phyloP scores from a whole-genome alignment of 2,797 vertebrate species.

The Todus mexicanus region DNA sequence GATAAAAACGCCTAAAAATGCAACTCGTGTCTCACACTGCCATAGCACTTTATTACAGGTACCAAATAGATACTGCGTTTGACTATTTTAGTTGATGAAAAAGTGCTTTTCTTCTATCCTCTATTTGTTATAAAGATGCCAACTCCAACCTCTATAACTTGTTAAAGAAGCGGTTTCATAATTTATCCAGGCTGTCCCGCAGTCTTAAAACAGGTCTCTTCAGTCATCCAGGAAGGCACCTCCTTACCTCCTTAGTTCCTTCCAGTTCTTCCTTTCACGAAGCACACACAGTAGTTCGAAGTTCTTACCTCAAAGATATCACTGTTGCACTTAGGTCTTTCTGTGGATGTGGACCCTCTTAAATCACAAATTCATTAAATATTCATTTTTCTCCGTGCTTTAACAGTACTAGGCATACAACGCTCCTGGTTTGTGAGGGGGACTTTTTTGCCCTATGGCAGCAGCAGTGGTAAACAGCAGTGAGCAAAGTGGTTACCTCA shows the following conservation, averaged over 20 bases:
- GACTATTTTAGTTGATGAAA: not conserved
- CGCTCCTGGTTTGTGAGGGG: not conserved
- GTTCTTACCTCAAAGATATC: not conserved
- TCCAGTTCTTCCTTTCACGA: not conserved
- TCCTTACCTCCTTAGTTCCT: not conserved
- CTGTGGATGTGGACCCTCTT: not conserved
- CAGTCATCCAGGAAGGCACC: not conserved
- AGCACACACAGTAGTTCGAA: not conserved
- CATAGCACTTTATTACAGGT: not conserved
- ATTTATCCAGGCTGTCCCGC: not conserved
- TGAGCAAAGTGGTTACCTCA: not conserved
- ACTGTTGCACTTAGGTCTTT: not conserved
- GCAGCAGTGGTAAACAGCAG: not conserved
- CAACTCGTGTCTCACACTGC: not conserved
- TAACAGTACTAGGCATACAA: not conserved
- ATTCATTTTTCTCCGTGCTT: not conserved
- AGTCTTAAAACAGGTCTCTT: not conserved
- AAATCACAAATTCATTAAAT: not conserved
- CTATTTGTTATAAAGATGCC: not conserved
- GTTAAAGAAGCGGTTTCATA: not conserved
- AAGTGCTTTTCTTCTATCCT: not conserved
- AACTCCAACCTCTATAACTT: not conserved
- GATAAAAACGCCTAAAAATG: not conserved
- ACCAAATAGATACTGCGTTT: not conserved
- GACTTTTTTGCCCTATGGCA: too few relatives aligned